Base-by-base conservation (phyloP, 2,888 invertebrate genomes). In the Tetramorium bicarinatum region DNA sequence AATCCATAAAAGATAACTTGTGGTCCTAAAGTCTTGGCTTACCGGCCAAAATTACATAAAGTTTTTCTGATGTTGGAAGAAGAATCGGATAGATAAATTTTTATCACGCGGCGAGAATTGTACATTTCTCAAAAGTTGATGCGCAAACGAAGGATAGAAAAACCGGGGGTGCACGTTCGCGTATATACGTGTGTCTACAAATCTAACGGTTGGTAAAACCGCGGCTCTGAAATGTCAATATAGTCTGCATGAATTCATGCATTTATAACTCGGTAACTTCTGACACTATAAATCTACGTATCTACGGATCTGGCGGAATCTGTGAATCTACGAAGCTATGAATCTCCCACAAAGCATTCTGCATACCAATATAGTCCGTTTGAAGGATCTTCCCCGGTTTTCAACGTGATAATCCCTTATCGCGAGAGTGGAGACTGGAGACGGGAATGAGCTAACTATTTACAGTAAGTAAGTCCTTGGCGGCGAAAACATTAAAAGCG, bases 401-500 rank as follows among this genome's bases (percentile, higher is more conserved):
- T 29, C 67, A 54, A 67, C 11, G 67, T 67, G 56, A 67, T 77
- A 67, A 77, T 56, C 41, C 41, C 9, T 54, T 25, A n/a, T 66
- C 9, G 54, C 15, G 77, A 49, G 29, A 66, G 6, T n/a, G 13
- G 41, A 38, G 29, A 38, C 25, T 25, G 13, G 41, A 38, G 29
- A 38, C n/a, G 52, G 6, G n/a, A n/a, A 77, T 67, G 66, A 77
- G 54, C 44, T 15, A 8, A 44, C 67, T 67, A 76, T 76, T 76
- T 76, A 76, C 18, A 77, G 8, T 54, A 41, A 67, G 38, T n/a
- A 66, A 66, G 59, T 18, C 69, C 34, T 44, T 11, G 13, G 47
- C 18, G 79, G 34, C 8, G 79, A 71, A 61, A 71, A 59, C 79
- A 34, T 80, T 80, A 80, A 80, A 61, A 80, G 79, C 47, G 47